Percentiles rank a stretch among this genome's conserved stretches.
These are phyloP conservation scores for Rhynchonema sp. DNA, from an alignment of 2,888 invertebrate species.

Conservation along the genomic window DNA sequence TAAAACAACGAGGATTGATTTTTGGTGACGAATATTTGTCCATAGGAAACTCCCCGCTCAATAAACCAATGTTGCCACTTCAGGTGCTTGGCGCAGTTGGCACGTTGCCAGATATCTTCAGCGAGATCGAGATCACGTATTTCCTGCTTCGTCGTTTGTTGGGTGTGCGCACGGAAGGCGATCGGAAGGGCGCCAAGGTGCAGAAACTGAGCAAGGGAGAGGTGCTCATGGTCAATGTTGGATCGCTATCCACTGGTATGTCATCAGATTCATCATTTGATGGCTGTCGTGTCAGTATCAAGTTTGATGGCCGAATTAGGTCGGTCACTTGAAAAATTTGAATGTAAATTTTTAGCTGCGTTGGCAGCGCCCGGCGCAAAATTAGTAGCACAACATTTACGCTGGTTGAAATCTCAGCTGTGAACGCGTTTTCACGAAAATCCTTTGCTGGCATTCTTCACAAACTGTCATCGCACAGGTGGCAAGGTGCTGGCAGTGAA, in stretches of 20 bases:
- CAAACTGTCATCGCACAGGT: constrained; percentile 21
- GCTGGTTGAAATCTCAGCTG: too few relatives aligned
- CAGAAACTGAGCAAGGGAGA: constrained; percentile 74
- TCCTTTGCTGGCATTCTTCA: too few relatives aligned
- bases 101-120: constrained; percentile 84
- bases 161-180: constrained; percentile 93
- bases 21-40: not conserved
- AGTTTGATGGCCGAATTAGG: too few relatives aligned
- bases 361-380: too few relatives aligned
- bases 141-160: constrained; percentile 80
- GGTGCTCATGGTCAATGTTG: constrained; percentile 89
- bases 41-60: not conserved
- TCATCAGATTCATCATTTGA: too few relatives aligned
- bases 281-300: too few relatives aligned
- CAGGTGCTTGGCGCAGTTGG: constrained; percentile 68
- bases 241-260: constrained; percentile 91
- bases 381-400: too few relatives aligned
- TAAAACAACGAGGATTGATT: too few relatives aligned
- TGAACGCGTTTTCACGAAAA: too few relatives aligned
- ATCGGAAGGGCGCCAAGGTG: constrained; percentile 94
- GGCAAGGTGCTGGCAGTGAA: constrained; percentile 31
- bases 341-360: too few relatives aligned
- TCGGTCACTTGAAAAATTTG: too few relatives aligned
- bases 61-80: not conserved
- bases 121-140: constrained; percentile 92